A percentile compares a stretch with the other conserved stretches of the same genome.
These are phyloP conservation scores for Labia minor DNA, from an alignment of 2,888 invertebrate species.

Conservation along the genomic window DNA sequence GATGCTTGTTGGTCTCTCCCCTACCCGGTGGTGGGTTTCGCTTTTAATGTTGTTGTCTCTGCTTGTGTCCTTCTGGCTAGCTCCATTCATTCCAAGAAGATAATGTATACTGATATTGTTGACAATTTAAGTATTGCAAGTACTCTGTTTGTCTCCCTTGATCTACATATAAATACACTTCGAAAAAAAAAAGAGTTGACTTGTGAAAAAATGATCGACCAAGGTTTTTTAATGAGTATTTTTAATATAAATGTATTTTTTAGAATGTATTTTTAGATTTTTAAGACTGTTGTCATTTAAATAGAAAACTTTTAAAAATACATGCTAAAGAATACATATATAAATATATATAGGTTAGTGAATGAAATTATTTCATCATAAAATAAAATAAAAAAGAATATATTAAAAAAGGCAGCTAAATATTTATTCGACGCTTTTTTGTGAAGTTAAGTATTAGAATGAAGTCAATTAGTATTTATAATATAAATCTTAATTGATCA, in stretches of 20 bases:
- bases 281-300: not conserved
- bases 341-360: not conserved
- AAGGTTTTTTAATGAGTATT: not conserved
- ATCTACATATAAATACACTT: not conserved
- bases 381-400: no score
- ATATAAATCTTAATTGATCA: not conserved
- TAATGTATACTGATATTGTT: no score
- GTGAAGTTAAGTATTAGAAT: no score
- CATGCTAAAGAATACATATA: not conserved
- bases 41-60: conserved; percentile 1
- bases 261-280: conserved; percentile 4
- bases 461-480: not conserved
- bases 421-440: no score
- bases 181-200: not conserved
- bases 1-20: not conserved
- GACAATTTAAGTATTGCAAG: not conserved
- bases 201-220: not conserved
- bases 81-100: not conserved
- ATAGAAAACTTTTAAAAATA: not conserved
- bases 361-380: not conserved
- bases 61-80: not conserved
- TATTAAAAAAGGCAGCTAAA: no score
- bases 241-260: not conserved
- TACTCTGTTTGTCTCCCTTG: not conserved
- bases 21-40: not conserved